Base-by-base conservation (phyloP, 2,113 vertebrate genomes). In the Dipodomys spectabilis region DNA sequence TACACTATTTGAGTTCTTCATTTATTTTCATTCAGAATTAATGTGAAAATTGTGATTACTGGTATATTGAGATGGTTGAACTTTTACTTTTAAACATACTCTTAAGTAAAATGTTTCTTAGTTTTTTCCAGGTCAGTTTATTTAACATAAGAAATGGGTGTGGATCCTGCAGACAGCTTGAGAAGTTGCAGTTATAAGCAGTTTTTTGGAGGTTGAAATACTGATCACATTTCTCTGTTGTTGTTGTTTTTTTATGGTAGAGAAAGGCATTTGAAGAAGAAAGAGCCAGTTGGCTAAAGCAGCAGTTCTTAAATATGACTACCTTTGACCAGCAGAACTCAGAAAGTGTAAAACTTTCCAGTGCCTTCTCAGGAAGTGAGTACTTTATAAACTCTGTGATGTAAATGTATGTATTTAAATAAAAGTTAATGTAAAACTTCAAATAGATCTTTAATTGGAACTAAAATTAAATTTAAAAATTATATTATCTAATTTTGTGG, bases 211-310 rank as follows among this genome's bases (percentile, higher is more conserved):
- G 39, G 1, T 65, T 92, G 32, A 71, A 57, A 25, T 69, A 72
- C 1, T 95, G 49, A 90, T 39, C 25, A 1, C 4, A 30, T 88
- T 62, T 92, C 16, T 88, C 92, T 90, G 68, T 16, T 57, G 12
- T 16, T 57, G 12, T 93, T 95, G 87, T 30, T 75, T 93, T 96
- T 2, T 92, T 44, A 18, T 19, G 65, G 10, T 95, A 99, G 99
- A 99, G 99, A 97, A 99, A 98, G 88, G 98, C 98, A 25, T 99
- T 99, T 97, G 99, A 99, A 96, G 99, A 99, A 93, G 99, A 99
- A 60, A 97, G 99, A 86, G 99, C 99, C 62, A 86, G 96, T 0
- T 99, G 99, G 99, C 97, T 99, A 90, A 99, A 99, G 97, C 99
- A 99, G 78, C 99, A 99, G 94, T 99, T 99, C 98, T 98, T 99